phyloP scores from a whole-genome alignment of 2,113 vertebrate species.

The Caranx melampygus region DNA sequence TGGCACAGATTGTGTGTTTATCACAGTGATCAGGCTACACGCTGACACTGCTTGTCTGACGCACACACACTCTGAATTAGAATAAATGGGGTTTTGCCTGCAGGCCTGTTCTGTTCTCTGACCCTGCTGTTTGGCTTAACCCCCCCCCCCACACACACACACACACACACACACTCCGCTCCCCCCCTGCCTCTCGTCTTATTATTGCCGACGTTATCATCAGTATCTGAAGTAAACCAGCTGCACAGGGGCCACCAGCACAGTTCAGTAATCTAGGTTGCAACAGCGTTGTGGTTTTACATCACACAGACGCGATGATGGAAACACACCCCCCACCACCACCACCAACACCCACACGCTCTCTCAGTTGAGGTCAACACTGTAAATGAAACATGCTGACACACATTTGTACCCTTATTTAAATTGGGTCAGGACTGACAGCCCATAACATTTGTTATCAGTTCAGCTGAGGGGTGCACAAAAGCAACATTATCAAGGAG shows the following conservation, averaged over 20 bases:
- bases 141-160: background rate
- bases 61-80: background rate
- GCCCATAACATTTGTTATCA: background rate
- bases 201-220: background rate
- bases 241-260: background rate
- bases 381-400: conserved; percentile 28
- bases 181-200: background rate
- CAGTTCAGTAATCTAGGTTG: background rate
- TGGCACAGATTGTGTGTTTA: background rate
- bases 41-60: conserved; percentile 14
- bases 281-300: conserved; percentile 3
- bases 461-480: background rate
- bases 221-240: background rate
- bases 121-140: background rate
- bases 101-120: conserved; percentile 26
- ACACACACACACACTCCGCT: background rate
- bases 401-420: conserved; percentile 17
- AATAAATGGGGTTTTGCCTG: conserved; percentile 6
- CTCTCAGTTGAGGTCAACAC: background rate
- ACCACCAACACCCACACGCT: conserved; percentile 13
- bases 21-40: background rate
- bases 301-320: conserved; percentile 20
- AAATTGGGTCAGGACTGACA: conserved; percentile 22
- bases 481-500: background rate
- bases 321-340: conserved; percentile 4